A percentile compares a stretch with the other conserved stretches of the same genome.
Conservation (phyloP, 2,797 vertebrate species). For the Sylvia borin region DNA sequence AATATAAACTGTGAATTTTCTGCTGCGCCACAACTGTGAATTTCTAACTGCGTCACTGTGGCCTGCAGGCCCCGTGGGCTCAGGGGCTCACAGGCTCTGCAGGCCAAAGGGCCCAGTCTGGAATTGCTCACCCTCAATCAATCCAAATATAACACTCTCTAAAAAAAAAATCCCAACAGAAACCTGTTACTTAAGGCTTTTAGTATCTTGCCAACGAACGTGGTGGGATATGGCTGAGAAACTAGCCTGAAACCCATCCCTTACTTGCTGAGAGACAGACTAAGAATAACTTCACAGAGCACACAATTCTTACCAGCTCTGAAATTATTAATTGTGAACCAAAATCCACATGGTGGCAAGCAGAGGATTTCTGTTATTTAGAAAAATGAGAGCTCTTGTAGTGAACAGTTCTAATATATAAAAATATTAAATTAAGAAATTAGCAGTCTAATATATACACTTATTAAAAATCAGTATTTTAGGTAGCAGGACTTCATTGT, state of each 20-base stretch:
- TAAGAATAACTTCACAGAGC: neutral
- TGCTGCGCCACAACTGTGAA: too few relatives aligned
- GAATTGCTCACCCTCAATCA: too few relatives aligned
- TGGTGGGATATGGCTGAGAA: neutral
- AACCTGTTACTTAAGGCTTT: neutral
- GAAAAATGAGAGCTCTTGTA: neutral
- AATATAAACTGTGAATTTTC: too few relatives aligned
- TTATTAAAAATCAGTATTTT: neutral
- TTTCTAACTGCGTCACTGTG: too few relatives aligned
- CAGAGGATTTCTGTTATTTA: neutral
- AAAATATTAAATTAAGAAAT: neutral
- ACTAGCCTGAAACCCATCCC: neutral
- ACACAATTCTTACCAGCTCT: neutral
- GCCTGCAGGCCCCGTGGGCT: too few relatives aligned
- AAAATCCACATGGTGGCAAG: neutral
- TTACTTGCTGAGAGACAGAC: neutral
- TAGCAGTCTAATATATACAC: neutral
- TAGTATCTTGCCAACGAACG: too few relatives aligned
- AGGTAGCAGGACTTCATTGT: neutral
- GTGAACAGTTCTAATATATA: neutral
- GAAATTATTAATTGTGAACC: neutral
- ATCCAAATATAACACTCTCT: too few relatives aligned
- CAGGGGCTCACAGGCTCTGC: too few relatives aligned
- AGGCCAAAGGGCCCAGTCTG: too few relatives aligned
- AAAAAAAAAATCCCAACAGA: neutral